Evolutionary conservation across 2,888 invertebrate genomes (phyloP).

Genomic region (Cephus runcator): DNA sequence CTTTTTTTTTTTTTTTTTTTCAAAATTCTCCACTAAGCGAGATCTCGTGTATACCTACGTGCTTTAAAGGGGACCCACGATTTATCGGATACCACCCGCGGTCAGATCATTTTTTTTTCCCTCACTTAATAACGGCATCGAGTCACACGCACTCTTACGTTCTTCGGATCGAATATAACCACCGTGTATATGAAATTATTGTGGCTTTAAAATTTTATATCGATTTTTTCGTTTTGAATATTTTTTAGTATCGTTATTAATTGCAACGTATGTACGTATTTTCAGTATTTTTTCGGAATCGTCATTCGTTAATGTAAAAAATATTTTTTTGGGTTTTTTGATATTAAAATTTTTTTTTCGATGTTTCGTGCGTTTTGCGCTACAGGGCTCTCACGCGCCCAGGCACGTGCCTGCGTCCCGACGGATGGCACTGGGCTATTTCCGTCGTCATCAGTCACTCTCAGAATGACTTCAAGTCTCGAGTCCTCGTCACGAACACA

Average conservation of each 20-base stretch:
- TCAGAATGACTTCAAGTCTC: slow-evolving; percentile 35
- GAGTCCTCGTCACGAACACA: slow-evolving; percentile 12
- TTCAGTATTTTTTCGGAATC: neutral
- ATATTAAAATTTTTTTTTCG: neutral
- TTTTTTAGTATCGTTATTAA: neutral
- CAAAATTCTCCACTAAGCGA: neutral
- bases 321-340: neutral
- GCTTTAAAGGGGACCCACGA: neutral
- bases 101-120: neutral
- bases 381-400: slow-evolving; percentile 33
- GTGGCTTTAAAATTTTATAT: too few species aligned
- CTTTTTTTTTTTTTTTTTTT: neutral
- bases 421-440: slow-evolving; percentile 45
- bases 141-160: neutral
- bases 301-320: neutral
- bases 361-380: neutral
- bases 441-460: slow-evolving; percentile 62
- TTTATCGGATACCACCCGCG: neutral
- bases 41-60: neutral
- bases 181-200: too few species aligned
- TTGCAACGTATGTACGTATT: neutral
- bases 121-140: neutral
- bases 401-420: slow-evolving; percentile 39
- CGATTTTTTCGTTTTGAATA: neutral
- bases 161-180: neutral